Evolutionary conservation across 2,797 vertebrate genomes (phyloP), one percentile per base, ranked within the genome.

Genomic region (Rachycentron canadum): DNA sequence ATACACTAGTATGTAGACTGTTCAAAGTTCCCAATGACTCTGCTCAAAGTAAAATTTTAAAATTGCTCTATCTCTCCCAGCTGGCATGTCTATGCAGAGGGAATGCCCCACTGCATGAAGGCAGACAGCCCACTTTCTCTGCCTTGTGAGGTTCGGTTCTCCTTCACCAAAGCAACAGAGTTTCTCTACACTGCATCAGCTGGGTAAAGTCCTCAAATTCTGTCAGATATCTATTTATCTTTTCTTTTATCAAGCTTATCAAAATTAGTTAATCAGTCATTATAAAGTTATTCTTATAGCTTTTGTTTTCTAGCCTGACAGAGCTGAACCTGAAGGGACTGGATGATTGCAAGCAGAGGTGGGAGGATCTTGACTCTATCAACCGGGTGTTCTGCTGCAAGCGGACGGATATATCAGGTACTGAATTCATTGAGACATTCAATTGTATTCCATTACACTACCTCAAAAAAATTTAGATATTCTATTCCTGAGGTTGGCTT

Each of bases 91-190:
- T 91, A 77, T 56, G 2, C 0, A 5, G 70, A 84, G 43, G 85
- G 81, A 77, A 11, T 91, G 0, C 88, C 91, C 1, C 78, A 90
- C 61, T 14, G 0, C 60, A 67, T 92, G 0, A 78, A 87, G 56
- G 12, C 38, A 30, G 41, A 81, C 0, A 2, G 0, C 19, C 57
- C 14, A 8, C 0, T 14, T 4, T 36, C 26, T n/a, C 67, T 92
- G 25, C 91, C 91, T 0, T 0, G 1, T 83, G 90, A 91, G 61
- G 82, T 90, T 70, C 73, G 26, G 2, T 93, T 93, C 61, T 92
- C 91, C 38, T 90, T 89, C 75, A 86, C 86, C 65, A 93, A 91
- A 61, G 2, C 5, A 0, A 62, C 36, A 0, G 83, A 91, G 76
- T 91, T 92, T 65, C 0, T 3, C 0, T 86, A 3, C 60, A 92